These are phyloP conservation scores for Drosophila paramelanica DNA, from an alignment of 2,888 invertebrate genomes.

Conservation along the genomic window DNA sequence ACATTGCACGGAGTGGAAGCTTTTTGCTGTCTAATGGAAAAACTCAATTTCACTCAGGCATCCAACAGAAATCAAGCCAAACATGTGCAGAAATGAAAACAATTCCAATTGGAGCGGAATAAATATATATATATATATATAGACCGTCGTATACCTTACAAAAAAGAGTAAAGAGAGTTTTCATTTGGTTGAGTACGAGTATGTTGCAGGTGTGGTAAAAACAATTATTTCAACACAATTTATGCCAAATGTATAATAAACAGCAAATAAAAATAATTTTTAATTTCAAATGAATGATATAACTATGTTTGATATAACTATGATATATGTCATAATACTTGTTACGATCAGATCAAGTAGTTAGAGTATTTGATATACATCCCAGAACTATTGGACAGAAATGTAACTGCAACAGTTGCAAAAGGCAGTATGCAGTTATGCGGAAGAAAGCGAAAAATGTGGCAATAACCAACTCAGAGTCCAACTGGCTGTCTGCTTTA, in stretches of 20 bases:
- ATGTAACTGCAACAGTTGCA: not conserved
- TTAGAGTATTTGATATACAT: not conserved
- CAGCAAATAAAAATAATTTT: not conserved
- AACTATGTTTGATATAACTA: no score
- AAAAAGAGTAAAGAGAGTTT: no score
- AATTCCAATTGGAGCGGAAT: conserved; percentile 16
- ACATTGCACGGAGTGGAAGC: not conserved
- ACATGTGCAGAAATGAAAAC: conserved; percentile 2
- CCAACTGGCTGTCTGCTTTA: conserved; percentile 20
- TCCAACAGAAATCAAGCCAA: conserved; percentile 12
- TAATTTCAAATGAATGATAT: no score
- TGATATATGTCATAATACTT: no score
- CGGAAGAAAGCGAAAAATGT: conserved; percentile 4
- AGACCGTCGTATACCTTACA: not conserved
- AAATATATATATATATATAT: conserved; percentile 6
- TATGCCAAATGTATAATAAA: not conserved
- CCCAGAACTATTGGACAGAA: no score
- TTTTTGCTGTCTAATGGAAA: not conserved
- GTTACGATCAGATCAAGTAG: no score
- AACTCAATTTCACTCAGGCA: conserved; percentile 16
- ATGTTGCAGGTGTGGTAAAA: no score
- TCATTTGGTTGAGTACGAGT: not conserved
- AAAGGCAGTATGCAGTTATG: not conserved
- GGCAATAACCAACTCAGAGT: not conserved
- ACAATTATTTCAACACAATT: no score